A percentile compares a stretch with the other conserved stretches of the same genome.
Evolutionary conservation across 2,797 vertebrate species (phyloP).

Genomic region (Gymnothorax reevesii): DNA sequence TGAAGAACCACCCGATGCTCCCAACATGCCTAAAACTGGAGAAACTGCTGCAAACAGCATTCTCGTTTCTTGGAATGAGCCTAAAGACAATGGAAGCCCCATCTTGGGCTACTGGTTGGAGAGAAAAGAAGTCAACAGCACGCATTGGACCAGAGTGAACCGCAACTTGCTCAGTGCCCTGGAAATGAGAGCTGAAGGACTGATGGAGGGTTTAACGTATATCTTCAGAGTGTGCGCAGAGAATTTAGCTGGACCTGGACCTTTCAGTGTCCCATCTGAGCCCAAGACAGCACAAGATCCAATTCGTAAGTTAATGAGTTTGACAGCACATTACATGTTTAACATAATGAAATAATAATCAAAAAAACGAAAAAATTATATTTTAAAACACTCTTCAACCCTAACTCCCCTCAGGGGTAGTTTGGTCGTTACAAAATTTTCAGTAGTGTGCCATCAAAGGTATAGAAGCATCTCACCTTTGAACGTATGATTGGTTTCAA

Average conservation of each 20-base stretch:
- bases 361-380: background rate
- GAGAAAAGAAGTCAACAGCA: conserved; percentile 94
- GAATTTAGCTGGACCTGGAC: conserved; percentile 93
- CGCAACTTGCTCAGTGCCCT: conserved; percentile 80
- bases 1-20: conserved; percentile 89
- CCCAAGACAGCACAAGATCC: conserved; percentile 86
- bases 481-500: too few species aligned
- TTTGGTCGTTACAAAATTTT: too few species aligned
- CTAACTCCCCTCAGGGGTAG: too few species aligned
- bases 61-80: conserved; percentile 90
- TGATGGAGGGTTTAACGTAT: conserved; percentile 91
- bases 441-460: too few species aligned
- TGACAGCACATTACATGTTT: background rate
- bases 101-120: conserved; percentile 98
- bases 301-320: conserved; percentile 80
- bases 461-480: too few species aligned
- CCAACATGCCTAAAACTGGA: conserved; percentile 89
- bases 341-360: background rate
- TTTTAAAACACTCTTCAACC: too few species aligned
- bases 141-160: conserved; percentile 94
- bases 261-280: conserved; percentile 93
- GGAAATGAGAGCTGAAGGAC: conserved; percentile 82
- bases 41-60: conserved; percentile 86
- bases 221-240: conserved; percentile 96
- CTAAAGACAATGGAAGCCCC: conserved; percentile 93